Base-by-base conservation (phyloP, 1,140 invertebrate genomes). In the Pogonognathellus flavescens region DNA sequence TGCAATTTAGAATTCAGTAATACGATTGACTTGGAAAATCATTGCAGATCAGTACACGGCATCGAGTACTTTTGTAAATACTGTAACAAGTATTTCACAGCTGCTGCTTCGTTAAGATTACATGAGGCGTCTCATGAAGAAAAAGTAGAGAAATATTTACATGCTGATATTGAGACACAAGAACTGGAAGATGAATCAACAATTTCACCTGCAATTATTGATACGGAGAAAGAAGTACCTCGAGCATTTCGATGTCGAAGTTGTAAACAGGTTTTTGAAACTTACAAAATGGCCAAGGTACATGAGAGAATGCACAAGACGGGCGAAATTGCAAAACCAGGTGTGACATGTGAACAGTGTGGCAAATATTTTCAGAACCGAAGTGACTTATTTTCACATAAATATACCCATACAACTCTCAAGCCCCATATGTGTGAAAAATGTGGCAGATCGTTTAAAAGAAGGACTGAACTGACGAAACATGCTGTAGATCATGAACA, bases 401-500 rank as follows among this genome's bases (percentile, higher is more conserved):
- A 25, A 66, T 14, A 25, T 10, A 13, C 20, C 6, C 62, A 66
- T 66, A 25, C 62, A 2, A 66, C 22, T 25, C 10, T 66, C 18
- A 66, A 66, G 5, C 62, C 62, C 6, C 62, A 66, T 10, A 66
- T 66, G 62, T 66, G 62, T 66, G 62, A 66, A 20, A 66, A 25
- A 14, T 66, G 62, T 6, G 62, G 62, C 22, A 20, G 62, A 11
- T 66, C 62, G 6, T 66, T 66, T 14, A 66, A 66, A 66, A 20
- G 25, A 20, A 31, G 14, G 3, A 66, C 22, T 13, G 20, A 25
- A 3, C 25, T 66, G 20, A 25, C 25, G 14, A 20, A 25, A 11
- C 62, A 66, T 25, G 62, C 20, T 6, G 25, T 25, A 1, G 62
- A 66, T 13, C 62, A 66, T 14, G 62, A 66, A 11, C 20, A 66